Base-by-base conservation (phyloP, 2,888 invertebrate genomes). In the Ormyrus thymus region DNA sequence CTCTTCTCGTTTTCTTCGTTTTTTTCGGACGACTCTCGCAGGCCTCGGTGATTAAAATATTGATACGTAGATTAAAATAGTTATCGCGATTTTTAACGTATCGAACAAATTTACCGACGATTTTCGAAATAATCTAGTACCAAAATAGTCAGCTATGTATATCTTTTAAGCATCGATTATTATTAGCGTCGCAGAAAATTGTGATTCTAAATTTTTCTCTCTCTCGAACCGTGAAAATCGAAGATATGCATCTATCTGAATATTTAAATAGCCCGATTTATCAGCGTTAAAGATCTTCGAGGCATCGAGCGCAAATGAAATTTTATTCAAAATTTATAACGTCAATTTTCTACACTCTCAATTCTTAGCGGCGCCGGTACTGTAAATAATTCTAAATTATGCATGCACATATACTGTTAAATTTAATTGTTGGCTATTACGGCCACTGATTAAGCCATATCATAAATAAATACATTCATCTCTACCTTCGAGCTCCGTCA, bases 401-500 rank as follows among this genome's bases (percentile, higher is more conserved):
- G 46, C 62, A 46, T 10, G 53, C 11, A 3, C 46, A 66, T 43
- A 45, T 64, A 45, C 13, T 75, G 53, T 75, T 75, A 75, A 75
- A 75, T 75, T 59, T 68, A 59, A 75, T 75, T 55, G 56, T 13
- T 56, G n/a, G 46, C 29, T 13, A 61, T 70, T 58, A 58, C 55
- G 55, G 46, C 62, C 13, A 29, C 68, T 56, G 68, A 68, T 78
- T 73, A 48, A 61, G 55, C 15, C 29, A 45, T 50, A 55, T 58
- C 62, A 62, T 58, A 62, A 62, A 73, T 56, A 61, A 59, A 66
- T 50, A 74, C 43, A 58, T 65, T 10, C 58, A 53, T 73, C 68
- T 64, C 58, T 61, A 59, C 29, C 4, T 70, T 76, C 74, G 72
- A 71, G 61, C 74, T 79, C 55, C 70, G 43, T 79, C 73, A 68